Evolutionary conservation across 2,113 vertebrate genomes (phyloP).

Genomic region (Protobothrops mucrosquamatus): DNA sequence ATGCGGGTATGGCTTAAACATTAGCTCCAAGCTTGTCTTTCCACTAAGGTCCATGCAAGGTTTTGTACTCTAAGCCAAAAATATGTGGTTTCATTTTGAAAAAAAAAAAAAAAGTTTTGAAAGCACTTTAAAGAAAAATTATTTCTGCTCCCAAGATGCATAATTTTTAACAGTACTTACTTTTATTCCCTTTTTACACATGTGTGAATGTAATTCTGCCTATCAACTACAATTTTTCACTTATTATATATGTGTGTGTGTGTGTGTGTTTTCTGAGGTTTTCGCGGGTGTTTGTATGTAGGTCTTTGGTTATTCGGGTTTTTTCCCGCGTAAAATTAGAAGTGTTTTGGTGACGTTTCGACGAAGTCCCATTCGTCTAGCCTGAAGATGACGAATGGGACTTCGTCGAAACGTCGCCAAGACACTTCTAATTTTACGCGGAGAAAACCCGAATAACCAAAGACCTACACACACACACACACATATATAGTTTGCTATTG

Average conservation of each 20-base stretch:
- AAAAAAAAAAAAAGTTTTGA: neutral
- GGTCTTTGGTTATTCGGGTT: too few species aligned
- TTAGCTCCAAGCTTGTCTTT: neutral
- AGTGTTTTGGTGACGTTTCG: too few species aligned
- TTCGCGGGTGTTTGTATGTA: too few species aligned
- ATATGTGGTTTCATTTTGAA: neutral
- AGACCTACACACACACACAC: neutral
- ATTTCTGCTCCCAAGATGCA: neutral
- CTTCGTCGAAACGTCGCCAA: too few species aligned
- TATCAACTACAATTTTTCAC: neutral
- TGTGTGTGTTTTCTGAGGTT: too few species aligned
- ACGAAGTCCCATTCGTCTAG: too few species aligned
- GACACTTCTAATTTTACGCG: too few species aligned
- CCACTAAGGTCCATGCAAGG: neutral
- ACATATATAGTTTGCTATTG: neutral
- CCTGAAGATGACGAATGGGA: too few species aligned
- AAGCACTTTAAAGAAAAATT: neutral
- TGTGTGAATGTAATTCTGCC: neutral
- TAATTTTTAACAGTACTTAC: neutral
- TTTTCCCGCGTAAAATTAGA: too few species aligned
- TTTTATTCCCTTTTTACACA: neutral
- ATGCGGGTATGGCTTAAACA: neutral
- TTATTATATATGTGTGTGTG: too few species aligned
- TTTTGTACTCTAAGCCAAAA: neutral
- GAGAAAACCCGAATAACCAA: too few species aligned